A percentile compares a stretch with the other conserved stretches of the same genome.
Evolutionary conservation across 2,797 vertebrate genomes (phyloP).

Genomic region (Pogonophryne albipinna): DNA sequence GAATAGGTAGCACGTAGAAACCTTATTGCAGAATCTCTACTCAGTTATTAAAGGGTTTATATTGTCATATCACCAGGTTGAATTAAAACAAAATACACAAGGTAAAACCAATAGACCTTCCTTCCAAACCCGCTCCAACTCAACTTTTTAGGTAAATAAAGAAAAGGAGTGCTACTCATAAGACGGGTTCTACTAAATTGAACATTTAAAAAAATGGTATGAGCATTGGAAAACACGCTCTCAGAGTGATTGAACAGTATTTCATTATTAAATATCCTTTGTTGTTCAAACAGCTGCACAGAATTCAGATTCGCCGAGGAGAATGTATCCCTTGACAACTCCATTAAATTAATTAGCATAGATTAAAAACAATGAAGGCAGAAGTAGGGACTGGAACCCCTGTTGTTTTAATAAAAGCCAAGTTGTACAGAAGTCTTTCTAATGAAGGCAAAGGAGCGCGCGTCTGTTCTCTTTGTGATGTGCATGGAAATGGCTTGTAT

Average conservation of each 20-base stretch:
- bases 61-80: not conserved
- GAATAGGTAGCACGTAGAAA: too few relatives aligned
- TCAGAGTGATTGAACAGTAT: conserved; percentile 36
- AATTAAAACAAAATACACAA: not conserved
- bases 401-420: conserved; percentile 73
- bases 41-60: too few relatives aligned
- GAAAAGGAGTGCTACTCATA: conserved; percentile 10
- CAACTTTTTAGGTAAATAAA: conserved; percentile 7
- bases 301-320: conserved; percentile 54
- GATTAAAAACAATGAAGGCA: conserved; percentile 72
- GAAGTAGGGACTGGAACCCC: conserved; percentile 60
- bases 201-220: conserved; percentile 1
- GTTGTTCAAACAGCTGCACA: conserved; percentile 48
- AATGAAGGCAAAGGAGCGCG: conserved; percentile 59
- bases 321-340: conserved; percentile 55
- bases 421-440: conserved; percentile 67
- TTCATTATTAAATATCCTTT: conserved; percentile 53
- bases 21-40: too few relatives aligned
- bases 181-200: conserved; percentile 12
- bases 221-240: conserved; percentile 11
- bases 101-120: not conserved
- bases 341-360: conserved; percentile 76
- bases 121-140: not conserved
- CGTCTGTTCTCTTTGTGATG: conserved; percentile 76
- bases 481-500: conserved; percentile 54